Conservation (phyloP, 2,113 vertebrate species). For the Cavia aperea region DNA sequence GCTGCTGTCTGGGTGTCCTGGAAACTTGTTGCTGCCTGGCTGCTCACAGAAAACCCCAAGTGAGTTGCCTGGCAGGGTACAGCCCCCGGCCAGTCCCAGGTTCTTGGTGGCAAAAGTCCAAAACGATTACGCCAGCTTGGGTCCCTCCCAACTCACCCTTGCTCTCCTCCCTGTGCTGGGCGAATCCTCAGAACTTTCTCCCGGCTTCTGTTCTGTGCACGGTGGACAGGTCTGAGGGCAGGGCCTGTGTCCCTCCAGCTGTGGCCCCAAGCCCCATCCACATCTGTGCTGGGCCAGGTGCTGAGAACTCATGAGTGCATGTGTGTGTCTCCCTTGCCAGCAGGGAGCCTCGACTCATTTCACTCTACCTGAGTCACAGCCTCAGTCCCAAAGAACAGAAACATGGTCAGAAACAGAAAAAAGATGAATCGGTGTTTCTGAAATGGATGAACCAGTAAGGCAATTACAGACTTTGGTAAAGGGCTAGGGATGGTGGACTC, state of each 20-base stretch:
- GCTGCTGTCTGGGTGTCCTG: neutral
- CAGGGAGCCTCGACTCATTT: neutral
- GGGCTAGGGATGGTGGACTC: neutral
- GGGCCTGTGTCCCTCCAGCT: neutral
- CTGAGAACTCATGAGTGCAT: neutral
- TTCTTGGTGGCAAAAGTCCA: neutral
- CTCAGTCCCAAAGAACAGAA: too few relatives aligned
- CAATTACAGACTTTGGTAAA: neutral
- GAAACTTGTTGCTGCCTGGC: neutral
- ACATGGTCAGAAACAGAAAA: neutral
- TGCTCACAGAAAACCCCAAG: neutral
- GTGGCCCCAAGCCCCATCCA: neutral
- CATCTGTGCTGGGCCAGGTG: neutral
- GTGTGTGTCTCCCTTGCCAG: neutral
- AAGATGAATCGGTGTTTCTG: neutral
- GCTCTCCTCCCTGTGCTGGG: neutral
- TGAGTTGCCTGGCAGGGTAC: neutral
- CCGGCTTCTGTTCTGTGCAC: neutral
- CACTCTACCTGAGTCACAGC: too few relatives aligned
- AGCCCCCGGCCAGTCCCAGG: neutral
- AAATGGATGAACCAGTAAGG: neutral
- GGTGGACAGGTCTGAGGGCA: neutral
- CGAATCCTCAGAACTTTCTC: neutral
- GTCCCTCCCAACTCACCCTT: neutral
- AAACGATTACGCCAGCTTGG: neutral